These are phyloP conservation scores for Sylvicola fuscatus DNA, from an alignment of 2,888 invertebrate genomes.

Conservation along the genomic window DNA sequence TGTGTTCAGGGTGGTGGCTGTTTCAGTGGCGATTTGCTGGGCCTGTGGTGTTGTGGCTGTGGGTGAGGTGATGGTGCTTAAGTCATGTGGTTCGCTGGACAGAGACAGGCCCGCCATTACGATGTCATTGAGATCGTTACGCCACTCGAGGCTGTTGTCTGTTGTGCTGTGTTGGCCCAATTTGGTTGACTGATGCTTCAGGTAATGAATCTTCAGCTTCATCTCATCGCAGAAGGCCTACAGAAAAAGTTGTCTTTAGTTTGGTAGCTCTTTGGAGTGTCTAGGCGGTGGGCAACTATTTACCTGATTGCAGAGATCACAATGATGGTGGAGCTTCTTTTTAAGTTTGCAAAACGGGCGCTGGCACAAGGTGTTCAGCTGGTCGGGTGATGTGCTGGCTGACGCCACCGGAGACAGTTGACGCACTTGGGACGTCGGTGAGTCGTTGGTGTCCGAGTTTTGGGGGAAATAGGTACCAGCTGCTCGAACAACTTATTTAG, in stretches of 20 bases:
- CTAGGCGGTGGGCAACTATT: not conserved
- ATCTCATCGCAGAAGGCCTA: slow-evolving; percentile 10
- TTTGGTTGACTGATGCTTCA: slow-evolving; percentile 9
- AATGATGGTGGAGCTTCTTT: slow-evolving; percentile 57
- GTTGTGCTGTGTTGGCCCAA: slow-evolving; percentile 4
- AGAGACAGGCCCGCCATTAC: not conserved
- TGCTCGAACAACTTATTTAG: slow-evolving; percentile 18
- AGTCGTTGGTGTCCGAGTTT: slow-evolving; percentile 10
- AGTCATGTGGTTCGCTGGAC: not conserved
- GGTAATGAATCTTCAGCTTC: slow-evolving; percentile 10
- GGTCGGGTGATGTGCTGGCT: not conserved
- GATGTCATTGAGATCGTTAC: not conserved
- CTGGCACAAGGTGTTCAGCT: slow-evolving; percentile 31
- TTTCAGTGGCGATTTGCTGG: not conserved
- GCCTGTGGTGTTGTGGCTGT: not conserved
- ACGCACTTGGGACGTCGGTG: not conserved
- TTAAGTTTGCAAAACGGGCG: slow-evolving; percentile 64
- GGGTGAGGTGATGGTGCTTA: not conserved
- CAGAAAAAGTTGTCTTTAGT: not conserved
- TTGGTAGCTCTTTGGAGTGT: too few species aligned
- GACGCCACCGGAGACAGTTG: not conserved
- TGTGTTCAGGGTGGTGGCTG: not conserved
- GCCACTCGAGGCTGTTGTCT: not conserved
- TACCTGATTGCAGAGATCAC: slow-evolving; percentile 53
- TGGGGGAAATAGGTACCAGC: slow-evolving; percentile 23